Conservation (phyloP, 2,888 invertebrate species). For the Branchipolynoe longqiensis region DNA sequence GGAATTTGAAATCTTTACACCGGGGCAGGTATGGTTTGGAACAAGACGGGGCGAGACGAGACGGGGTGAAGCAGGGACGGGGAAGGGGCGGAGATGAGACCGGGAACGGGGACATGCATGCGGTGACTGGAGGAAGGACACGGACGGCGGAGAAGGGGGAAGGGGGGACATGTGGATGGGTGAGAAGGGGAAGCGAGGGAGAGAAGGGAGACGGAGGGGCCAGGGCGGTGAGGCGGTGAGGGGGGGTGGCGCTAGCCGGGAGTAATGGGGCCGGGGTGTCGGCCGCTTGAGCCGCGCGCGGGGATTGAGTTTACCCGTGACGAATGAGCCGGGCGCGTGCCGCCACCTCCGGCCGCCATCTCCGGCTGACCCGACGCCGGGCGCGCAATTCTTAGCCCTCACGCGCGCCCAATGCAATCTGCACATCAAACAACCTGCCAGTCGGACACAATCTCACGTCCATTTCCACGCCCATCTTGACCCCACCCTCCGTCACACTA, state of each 20-base stretch:
- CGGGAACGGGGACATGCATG: background rate
- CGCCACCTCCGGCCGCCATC: background rate
- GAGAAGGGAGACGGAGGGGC: too few relatives aligned
- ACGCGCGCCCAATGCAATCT: slow-evolving; percentile 45
- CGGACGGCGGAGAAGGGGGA: too few relatives aligned
- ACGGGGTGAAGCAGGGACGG: background rate
- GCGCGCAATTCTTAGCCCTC: too few relatives aligned
- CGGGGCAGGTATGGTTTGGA: too few relatives aligned
- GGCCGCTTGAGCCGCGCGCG: too few relatives aligned
- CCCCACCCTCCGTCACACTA: background rate
- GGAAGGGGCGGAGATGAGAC: background rate
- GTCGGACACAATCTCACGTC: slow-evolving; percentile 18
- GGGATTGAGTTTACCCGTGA: background rate
- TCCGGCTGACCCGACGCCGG: background rate
- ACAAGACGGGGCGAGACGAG: background rate
- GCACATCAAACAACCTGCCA: slow-evolving; percentile 27
- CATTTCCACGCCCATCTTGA: slow-evolving; percentile 4
- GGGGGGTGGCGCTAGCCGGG: too few relatives aligned
- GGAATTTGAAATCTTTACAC: too few relatives aligned
- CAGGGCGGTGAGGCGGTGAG: too few relatives aligned
- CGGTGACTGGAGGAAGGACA: background rate
- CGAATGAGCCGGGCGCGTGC: background rate
- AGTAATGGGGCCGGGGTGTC: too few relatives aligned
- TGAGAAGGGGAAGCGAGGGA: too few relatives aligned
- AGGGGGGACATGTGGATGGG: too few relatives aligned